Base-by-base conservation (phyloP, 2,113 vertebrate genomes). In the Calyptomena viridis region DNA sequence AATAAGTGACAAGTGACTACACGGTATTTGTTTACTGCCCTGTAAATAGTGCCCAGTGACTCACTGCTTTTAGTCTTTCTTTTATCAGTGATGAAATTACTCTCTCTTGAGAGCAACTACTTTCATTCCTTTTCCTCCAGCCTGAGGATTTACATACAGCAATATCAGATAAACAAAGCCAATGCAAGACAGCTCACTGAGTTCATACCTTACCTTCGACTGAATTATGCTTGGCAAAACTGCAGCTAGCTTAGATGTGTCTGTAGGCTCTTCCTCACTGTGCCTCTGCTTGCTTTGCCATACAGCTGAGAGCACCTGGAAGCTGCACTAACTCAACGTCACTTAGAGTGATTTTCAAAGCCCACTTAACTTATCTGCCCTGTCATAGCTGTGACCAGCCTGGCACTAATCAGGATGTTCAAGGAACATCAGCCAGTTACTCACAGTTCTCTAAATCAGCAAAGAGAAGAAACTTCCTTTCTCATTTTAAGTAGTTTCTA, bases 401-500 rank as follows among this genome's bases (percentile, higher is more conserved):
- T 12, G 35, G 81, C 89, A 56, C 79, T 68, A 63, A 85, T 76
- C 30, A 0, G 7, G 49, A 40, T 84, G 49, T 50, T 63, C 39
- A 27, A 52, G 84, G 93, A 95, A 72, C 28, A 80, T 78, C 94
- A 89, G 84, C 78, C 68, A 80, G 72, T 90, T 68, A 89, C 46
- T 55, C 25, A 30, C 23, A 90, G 81, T 39, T 12, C 11, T 69
- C 86, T 73, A 79, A 82, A 55, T 84, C 89, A 84, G 71, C 15
- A 6, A 86, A 78, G 60, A 87, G 47, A 35, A 92, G 77, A 87
- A 80, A 59, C 89, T 96, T 93, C 72, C 75, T 88, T 90, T 77
- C 75, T 96, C 87, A 40, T 89, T 91, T 87, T 89, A 92, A 97
- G 91, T 71, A 53, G 84, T 84, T 97, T 97, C 96, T 91, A 30